Evolutionary conservation across 2,113 vertebrate genomes (phyloP), one percentile per base, ranked within the genome.

Genomic region (Oostethus manadensis): DNA sequence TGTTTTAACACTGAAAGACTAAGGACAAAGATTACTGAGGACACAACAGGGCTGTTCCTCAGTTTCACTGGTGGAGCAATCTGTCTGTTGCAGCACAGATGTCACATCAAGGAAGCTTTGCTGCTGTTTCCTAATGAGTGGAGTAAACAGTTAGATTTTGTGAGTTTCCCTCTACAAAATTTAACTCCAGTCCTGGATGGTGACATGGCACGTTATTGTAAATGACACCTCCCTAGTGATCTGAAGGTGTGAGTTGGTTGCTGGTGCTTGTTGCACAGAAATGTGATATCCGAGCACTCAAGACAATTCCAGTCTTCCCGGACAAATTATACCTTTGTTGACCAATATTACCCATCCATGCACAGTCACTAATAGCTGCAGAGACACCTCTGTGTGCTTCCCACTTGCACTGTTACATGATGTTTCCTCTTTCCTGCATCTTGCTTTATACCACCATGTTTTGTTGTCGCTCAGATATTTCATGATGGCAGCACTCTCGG

Each of bases 401-500:
- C 51, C 38, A 2, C 44, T 70, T 63, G 35, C 68, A 74, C 68
- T 70, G 49, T 68, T 71, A 59, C 49, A 38, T 22, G 22, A 60
- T 48, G 46, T 62, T 8, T 33, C 29, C 29, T 33, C 29, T 51
- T 51, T 54, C 21, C 9, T 40, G 47, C 26, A 17, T 58, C 23
- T 57, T 9, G 4, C 57, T 70, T 58, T 50, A 16, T 40, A 20
- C 59, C 56, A 50, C 18, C 65, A 51, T 18, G 18, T 56, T 59
- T 15, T 64, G 51, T 23, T 18, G 51, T 48, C 21, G 15, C 14
- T 15, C 43, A 58, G 66, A 78, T n/a, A n/a, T n/a, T n/a, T n/a
- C n/a, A n/a, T 70, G 62, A 79, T 75, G 65, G 20, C 23, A 62
- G 56, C 51, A 61, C 58, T 68, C 35, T 73, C 64, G n/a, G 65